phyloP scores from a whole-genome alignment of 2,113 vertebrate species.

The Psittacula cyanocephala region DNA sequence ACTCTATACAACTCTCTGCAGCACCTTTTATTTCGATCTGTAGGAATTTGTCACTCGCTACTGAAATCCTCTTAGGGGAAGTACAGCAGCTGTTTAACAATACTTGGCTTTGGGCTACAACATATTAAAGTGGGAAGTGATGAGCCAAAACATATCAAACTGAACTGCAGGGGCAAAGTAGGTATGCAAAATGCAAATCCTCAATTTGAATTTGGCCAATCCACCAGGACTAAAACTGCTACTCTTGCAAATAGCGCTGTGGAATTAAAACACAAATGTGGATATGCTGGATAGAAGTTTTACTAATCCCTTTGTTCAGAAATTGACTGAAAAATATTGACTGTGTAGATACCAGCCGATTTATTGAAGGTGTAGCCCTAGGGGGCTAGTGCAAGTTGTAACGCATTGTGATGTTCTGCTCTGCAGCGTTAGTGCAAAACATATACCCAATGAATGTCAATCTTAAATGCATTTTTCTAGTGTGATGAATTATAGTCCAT shows the following conservation, averaged over 20 bases:
- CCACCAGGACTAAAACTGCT: conserved; percentile 13
- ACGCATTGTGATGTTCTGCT: conserved; percentile 5
- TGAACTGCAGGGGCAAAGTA: conserved; percentile 40
- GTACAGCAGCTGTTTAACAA: conserved; percentile 53
- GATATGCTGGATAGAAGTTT: neutral
- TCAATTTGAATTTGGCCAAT: conserved; percentile 17
- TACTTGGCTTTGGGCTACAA: conserved; percentile 35
- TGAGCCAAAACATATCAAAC: conserved; percentile 64
- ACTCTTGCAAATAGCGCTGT: neutral
- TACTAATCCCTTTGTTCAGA: conserved; percentile 34
- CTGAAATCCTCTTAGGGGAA: conserved; percentile 42
- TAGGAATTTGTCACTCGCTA: conserved; percentile 36
- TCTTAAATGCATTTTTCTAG: conserved; percentile 16
- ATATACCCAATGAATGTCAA: neutral
- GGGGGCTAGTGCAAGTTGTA: neutral
- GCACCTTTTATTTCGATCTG: conserved; percentile 3
- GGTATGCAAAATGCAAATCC: conserved; percentile 56
- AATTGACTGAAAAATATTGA: conserved; percentile 41
- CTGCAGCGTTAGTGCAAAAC: neutral
- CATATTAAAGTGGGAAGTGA: conserved; percentile 39
- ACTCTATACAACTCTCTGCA: neutral
- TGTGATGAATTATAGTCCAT: neutral
- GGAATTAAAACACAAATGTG: conserved; percentile 36
- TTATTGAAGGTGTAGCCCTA: conserved; percentile 29
- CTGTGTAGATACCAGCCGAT: conserved; percentile 14